Evolutionary conservation across 2,888 invertebrate genomes (phyloP).

Genomic region (Drosophila nigricruria): DNA sequence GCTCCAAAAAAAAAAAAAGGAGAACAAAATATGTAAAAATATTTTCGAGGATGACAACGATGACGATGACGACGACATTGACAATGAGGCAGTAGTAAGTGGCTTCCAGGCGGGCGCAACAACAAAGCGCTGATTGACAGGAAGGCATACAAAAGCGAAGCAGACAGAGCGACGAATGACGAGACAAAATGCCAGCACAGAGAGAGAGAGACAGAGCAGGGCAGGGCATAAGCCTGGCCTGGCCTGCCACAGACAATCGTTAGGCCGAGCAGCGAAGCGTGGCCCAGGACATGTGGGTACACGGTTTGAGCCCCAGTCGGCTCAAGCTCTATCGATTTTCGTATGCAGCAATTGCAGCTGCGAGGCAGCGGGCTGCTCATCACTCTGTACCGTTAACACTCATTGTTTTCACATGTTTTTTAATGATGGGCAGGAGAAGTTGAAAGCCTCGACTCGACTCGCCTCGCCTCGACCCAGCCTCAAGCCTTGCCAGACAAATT

Average conservation of each 20-base stretch:
- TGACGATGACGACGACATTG: constrained; percentile 58
- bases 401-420: constrained; percentile 53
- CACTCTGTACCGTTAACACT: constrained; percentile 15
- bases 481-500: constrained; percentile 70
- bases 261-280: constrained; percentile 72
- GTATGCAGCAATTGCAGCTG: constrained; percentile 59
- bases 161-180: constrained; percentile 14
- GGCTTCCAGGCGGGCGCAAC: constrained; percentile 62
- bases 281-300: constrained; percentile 70
- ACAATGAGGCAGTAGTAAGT: constrained; percentile 77
- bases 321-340: constrained; percentile 59
- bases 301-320: constrained; percentile 20
- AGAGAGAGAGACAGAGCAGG: constrained; percentile 10
- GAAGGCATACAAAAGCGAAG: constrained; percentile 53
- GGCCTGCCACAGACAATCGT: constrained; percentile 53
- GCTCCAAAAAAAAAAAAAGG: constrained; percentile 1
- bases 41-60: constrained; percentile 43
- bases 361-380: constrained; percentile 33
- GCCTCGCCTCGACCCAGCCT: background rate
- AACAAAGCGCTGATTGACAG: constrained; percentile 79
- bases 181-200: constrained; percentile 33
- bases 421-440: constrained; percentile 37
- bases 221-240: constrained; percentile 4
- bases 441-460: background rate
- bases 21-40: constrained; percentile 64